Conservation (phyloP, 1,140 invertebrate genomes). For the Tetragnatha versicolor region DNA sequence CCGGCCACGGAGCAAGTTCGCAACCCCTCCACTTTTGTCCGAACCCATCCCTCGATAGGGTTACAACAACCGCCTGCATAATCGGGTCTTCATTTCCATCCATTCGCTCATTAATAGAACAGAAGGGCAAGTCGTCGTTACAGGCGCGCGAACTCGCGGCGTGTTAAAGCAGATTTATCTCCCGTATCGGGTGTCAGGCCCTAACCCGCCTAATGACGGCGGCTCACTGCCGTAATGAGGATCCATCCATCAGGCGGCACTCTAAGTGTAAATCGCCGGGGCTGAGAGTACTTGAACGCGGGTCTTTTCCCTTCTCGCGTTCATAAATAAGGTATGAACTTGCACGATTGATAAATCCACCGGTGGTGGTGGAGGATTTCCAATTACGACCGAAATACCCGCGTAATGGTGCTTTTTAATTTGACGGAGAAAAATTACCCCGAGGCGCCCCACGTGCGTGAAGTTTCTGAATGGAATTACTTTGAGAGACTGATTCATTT, state of each 20-base stretch:
- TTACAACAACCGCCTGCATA: no score
- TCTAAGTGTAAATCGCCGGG: conserved; percentile 51
- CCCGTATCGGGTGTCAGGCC: conserved; percentile 45
- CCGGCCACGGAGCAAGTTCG: no score
- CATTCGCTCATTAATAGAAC: not conserved
- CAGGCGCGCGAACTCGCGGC: conserved; percentile 42
- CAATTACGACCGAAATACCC: conserved; percentile 38
- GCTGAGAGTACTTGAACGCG: conserved; percentile 28
- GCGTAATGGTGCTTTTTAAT: conserved; percentile 46
- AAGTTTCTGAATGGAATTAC: conserved; percentile 12
- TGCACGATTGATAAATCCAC: conserved; percentile 46
- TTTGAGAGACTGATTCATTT: not conserved
- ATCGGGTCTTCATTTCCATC: not conserved
- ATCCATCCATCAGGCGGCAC: conserved; percentile 38
- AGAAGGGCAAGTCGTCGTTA: not conserved
- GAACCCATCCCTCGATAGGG: no score
- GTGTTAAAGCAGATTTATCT: conserved; percentile 55
- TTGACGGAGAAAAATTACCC: conserved; percentile 21
- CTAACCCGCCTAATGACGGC: conserved; percentile 40
- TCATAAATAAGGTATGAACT: conserved; percentile 48
- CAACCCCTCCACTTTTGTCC: no score
- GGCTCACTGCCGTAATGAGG: conserved; percentile 35
- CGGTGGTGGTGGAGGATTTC: conserved; percentile 30
- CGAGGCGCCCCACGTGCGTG: conserved; percentile 24
- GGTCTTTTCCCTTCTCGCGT: not conserved